Conservation (phyloP, 2,797 vertebrate genomes). For the Tauraco hartlaubi region DNA sequence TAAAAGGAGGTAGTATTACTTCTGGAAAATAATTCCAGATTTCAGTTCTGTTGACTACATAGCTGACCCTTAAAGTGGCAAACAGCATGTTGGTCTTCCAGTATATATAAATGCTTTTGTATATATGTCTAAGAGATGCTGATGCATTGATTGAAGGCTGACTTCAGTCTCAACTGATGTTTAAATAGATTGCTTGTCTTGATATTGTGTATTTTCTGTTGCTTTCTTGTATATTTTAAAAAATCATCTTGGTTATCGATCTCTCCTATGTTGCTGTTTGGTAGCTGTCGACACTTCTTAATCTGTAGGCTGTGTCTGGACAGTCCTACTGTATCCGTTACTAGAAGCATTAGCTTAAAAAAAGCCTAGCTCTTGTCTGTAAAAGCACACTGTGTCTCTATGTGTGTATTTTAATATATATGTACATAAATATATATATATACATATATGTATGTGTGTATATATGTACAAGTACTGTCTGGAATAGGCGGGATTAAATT, state of each 20-base stretch:
- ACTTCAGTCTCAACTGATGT: neutral
- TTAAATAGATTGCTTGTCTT: neutral
- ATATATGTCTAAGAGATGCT: neutral
- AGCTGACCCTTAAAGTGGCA: neutral
- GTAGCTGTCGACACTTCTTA: neutral
- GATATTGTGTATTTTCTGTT: neutral
- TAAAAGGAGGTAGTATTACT: neutral
- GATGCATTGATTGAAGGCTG: neutral
- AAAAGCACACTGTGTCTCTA: neutral
- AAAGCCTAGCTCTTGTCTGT: neutral
- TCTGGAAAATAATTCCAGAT: neutral
- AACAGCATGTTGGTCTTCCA: neutral
- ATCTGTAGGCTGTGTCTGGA: neutral
- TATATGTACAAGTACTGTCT: neutral
- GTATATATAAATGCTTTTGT: neutral
- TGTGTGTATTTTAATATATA: neutral
- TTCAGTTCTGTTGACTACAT: neutral
- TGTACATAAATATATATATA: neutral
- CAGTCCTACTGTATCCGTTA: neutral
- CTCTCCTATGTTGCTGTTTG: neutral
- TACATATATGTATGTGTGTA: fast-evolving
- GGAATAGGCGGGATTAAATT: neutral
- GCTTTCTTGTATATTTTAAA: neutral
- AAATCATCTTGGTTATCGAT: neutral
- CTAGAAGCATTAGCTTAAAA: neutral